Conservation (phyloP, 2,797 vertebrate species). For the Cottoperca gobio region DNA sequence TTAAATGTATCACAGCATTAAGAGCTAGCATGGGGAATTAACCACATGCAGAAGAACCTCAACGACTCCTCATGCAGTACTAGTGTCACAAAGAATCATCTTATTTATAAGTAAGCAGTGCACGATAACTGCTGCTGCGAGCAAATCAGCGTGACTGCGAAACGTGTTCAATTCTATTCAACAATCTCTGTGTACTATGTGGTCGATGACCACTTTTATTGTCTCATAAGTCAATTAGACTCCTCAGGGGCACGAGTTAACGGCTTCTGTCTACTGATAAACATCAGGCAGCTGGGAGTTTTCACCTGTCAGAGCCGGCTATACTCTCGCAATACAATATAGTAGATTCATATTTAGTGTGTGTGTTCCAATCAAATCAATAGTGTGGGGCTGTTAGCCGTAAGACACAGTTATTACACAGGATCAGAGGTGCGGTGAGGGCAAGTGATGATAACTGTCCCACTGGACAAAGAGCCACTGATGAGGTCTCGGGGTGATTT, state of each 20-base stretch:
- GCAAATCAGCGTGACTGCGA: slow-evolving; percentile 45
- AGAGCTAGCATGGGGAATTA: slow-evolving; percentile 20
- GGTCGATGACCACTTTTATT: slow-evolving; percentile 73
- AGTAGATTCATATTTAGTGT: slow-evolving; percentile 43
- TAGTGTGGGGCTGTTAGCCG: slow-evolving; percentile 9
- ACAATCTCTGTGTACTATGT: slow-evolving; percentile 41
- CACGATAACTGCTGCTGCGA: slow-evolving; percentile 46
- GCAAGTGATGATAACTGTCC: slow-evolving; percentile 27
- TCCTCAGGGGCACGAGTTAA: slow-evolving; percentile 63
- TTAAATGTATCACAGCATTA: slow-evolving; percentile 12
- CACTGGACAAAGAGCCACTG: neutral
- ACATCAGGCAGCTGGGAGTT: slow-evolving; percentile 68
- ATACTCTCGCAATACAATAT: slow-evolving; percentile 31
- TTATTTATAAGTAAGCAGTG: slow-evolving; percentile 55
- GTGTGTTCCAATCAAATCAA: slow-evolving; percentile 24
- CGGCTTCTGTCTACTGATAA: slow-evolving; percentile 72
- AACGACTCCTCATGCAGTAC: slow-evolving; percentile 22
- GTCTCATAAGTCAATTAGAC: slow-evolving; percentile 78
- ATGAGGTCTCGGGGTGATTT: slow-evolving; percentile 15
- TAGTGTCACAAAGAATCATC: slow-evolving; percentile 15
- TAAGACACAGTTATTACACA: slow-evolving; percentile 33
- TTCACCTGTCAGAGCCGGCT: slow-evolving; percentile 26
- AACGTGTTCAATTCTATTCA: slow-evolving; percentile 48
- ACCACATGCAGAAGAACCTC: slow-evolving; percentile 51
- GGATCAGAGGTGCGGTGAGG: slow-evolving; percentile 30